Percentiles rank a stretch among this genome's conserved stretches.
Conservation (phyloP, 2,113 vertebrate species). For the Labrus mixtus region DNA sequence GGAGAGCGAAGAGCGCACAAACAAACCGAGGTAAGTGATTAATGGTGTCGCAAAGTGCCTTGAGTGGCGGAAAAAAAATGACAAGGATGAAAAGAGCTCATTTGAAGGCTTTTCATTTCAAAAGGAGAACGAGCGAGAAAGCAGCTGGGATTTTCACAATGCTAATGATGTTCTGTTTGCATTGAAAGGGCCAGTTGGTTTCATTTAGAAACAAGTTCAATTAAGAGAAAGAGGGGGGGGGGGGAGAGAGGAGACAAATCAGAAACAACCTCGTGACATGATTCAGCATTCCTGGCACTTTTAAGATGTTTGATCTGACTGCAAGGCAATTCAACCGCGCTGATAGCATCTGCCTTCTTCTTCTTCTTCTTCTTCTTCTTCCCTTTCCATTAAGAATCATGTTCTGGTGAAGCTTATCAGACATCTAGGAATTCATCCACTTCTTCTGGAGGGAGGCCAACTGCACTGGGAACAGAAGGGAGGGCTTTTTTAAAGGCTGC, state of each 20-base stretch:
- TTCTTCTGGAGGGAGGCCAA: conserved; percentile 73
- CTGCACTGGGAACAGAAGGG: conserved; percentile 62
- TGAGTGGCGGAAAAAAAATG: conserved; percentile 45
- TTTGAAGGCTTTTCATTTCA: conserved; percentile 56
- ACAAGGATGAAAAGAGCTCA: conserved; percentile 62
- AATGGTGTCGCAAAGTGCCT: conserved; percentile 67
- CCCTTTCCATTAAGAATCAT: conserved; percentile 77
- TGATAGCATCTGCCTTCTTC: conserved; percentile 76
- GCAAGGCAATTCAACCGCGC: conserved; percentile 59
- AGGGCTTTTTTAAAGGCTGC: conserved; percentile 60
- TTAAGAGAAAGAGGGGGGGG: conserved; percentile 65
- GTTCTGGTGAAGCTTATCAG: conserved; percentile 78
- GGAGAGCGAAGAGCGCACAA: conserved; percentile 58
- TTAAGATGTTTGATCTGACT: conserved; percentile 71
- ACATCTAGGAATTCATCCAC: conserved; percentile 78
- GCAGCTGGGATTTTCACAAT: conserved; percentile 47
- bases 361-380: conserved; percentile 64
- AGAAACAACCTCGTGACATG: conserved; percentile 41
- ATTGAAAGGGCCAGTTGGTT: conserved; percentile 64
- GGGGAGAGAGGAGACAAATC: conserved; percentile 63
- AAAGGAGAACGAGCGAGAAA: conserved; percentile 45
- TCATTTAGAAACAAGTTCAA: conserved; percentile 71
- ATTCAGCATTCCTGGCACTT: conserved; percentile 63
- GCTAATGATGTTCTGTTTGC: conserved; percentile 69
- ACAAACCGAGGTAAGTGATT: conserved; percentile 69